A percentile compares a stretch with the other conserved stretches of the same genome.
These are phyloP conservation scores for Andrena dorsata DNA, from an alignment of 2,888 invertebrate species.

Conservation along the genomic window DNA sequence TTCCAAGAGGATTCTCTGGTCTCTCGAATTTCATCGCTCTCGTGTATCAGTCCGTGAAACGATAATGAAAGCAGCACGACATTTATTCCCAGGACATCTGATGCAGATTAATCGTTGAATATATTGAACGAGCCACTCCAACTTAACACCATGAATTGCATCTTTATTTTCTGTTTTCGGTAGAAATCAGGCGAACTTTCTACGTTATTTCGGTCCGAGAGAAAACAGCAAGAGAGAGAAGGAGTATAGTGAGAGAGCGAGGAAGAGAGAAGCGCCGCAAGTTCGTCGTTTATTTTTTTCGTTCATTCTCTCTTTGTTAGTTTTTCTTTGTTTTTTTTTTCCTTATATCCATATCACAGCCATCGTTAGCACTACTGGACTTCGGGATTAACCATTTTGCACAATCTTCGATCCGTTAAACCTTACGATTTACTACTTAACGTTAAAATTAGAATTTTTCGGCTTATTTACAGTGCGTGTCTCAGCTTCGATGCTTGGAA, in stretches of 20 bases:
- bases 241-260: conserved; percentile 44
- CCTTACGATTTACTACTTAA: conserved; percentile 73
- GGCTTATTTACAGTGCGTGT: conserved; percentile 64
- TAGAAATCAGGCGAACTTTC: conserved; percentile 1
- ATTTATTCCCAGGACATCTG: background rate
- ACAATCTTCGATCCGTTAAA: conserved; percentile 68
- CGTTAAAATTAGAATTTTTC: conserved; percentile 61
- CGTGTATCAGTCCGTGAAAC: background rate
- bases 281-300: conserved; percentile 30
- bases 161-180: background rate
- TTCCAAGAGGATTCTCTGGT: conserved; percentile 29
- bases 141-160: background rate
- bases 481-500: conserved; percentile 19
- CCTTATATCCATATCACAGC: conserved; percentile 81
- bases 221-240: background rate
- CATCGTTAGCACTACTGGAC: conserved; percentile 79
- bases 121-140: background rate
- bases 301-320: conserved; percentile 48
- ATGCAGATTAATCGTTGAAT: background rate
- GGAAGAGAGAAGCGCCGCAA: conserved; percentile 43
- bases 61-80: background rate
- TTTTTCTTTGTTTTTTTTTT: conserved; percentile 36
- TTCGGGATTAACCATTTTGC: conserved; percentile 69
- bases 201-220: background rate
- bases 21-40: conserved; percentile 46